Conservation (phyloP, 2,113 vertebrate genomes). For the Odobenus rosmarus region DNA sequence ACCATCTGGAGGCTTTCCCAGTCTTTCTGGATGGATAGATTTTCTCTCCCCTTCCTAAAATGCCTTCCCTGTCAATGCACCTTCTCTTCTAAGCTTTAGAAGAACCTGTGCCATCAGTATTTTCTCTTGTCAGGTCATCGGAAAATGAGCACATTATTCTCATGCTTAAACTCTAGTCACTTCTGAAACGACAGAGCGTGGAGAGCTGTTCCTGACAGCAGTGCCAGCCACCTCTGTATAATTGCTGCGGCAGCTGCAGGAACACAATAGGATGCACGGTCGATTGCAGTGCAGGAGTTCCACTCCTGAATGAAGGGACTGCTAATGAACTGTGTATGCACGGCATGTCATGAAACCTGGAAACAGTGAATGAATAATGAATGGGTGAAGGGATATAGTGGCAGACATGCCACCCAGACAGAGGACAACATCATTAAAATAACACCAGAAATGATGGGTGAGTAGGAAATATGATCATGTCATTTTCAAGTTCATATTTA, state of each 20-base stretch:
- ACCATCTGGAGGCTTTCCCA: neutral
- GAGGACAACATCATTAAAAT: neutral
- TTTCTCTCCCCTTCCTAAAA: neutral
- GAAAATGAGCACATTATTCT: neutral
- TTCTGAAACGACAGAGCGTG: neutral
- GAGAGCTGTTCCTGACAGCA: neutral
- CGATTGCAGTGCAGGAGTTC: neutral
- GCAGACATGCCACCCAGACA: neutral
- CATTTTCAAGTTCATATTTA: neutral
- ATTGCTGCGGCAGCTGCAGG: neutral
- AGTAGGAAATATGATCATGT: neutral
- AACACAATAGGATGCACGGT: neutral
- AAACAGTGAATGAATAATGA: conserved; percentile 40
- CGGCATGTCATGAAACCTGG: neutral
- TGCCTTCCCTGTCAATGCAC: neutral
- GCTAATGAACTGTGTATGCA: conserved; percentile 18
- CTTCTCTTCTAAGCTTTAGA: neutral
- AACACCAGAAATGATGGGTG: conserved; percentile 25
- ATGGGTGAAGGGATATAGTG: neutral
- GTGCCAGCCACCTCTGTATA: neutral
- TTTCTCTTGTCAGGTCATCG: neutral
- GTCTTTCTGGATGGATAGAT: neutral
- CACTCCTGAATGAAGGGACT: conserved; percentile 25
- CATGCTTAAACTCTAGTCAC: neutral
- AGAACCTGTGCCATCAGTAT: neutral